Percentiles rank a stretch among this genome's conserved stretches.
Evolutionary conservation across 2,888 invertebrate species (phyloP).

Genomic region (Thumatha senex): DNA sequence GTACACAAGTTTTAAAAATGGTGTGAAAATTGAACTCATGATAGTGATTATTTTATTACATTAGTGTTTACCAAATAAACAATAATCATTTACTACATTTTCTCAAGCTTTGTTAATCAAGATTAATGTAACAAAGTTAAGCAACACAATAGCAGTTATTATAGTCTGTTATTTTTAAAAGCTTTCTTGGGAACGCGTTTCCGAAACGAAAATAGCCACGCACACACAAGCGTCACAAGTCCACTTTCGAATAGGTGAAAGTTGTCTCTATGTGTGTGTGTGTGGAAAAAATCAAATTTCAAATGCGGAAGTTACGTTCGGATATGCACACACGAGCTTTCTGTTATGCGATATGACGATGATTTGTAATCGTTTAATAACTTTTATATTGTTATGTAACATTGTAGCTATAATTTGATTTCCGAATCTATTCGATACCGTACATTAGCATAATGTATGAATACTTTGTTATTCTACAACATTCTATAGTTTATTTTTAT

Average conservation of each 20-base stretch:
- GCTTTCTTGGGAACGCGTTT: slow-evolving; percentile 36
- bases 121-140: slow-evolving; percentile 15
- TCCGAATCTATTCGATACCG: slow-evolving; percentile 4
- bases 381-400: slow-evolving; percentile 29
- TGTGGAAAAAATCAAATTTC: slow-evolving; percentile 45
- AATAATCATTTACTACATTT: slow-evolving; percentile 8
- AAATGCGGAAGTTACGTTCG: slow-evolving; percentile 52
- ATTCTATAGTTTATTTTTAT: not conserved
- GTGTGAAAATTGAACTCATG: not conserved
- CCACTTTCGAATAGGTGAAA: slow-evolving; percentile 57
- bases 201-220: slow-evolving; percentile 37
- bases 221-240: slow-evolving; percentile 30
- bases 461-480: not conserved
- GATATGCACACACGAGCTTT: slow-evolving; percentile 48
- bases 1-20: not conserved
- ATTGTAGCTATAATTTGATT: slow-evolving; percentile 5
- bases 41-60: slow-evolving; percentile 4
- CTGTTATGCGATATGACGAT: slow-evolving; percentile 40
- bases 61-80: slow-evolving; percentile 4
- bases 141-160: slow-evolving; percentile 20
- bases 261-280: slow-evolving; percentile 43
- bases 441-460: slow-evolving; percentile 3
- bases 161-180: slow-evolving; percentile 38
- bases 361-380: slow-evolving; percentile 36
- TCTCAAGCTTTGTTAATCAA: slow-evolving; percentile 11